phyloP scores from a whole-genome alignment of 2,888 invertebrate genomes.

The Amorpha juglandis region DNA sequence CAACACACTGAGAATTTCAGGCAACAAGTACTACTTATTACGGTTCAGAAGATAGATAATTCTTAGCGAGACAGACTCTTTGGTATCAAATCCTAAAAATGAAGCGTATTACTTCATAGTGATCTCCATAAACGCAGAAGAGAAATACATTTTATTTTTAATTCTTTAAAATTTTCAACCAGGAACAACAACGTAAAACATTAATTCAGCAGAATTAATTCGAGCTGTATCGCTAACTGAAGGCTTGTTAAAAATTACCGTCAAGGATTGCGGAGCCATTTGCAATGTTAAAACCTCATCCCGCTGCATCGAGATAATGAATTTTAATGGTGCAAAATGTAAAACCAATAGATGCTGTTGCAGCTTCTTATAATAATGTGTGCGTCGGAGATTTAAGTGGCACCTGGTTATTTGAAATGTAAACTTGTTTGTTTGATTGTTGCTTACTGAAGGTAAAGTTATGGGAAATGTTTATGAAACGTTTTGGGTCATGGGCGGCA shows the following conservation, averaged over 20 bases:
- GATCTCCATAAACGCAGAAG: too few species aligned
- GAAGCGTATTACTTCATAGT: too few species aligned
- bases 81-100: too few species aligned
- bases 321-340: constrained; percentile 85
- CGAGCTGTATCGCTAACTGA: constrained; percentile 65
- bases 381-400: constrained; percentile 60
- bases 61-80: too few species aligned
- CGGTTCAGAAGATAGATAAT: too few species aligned
- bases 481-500: neutral
- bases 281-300: constrained; percentile 76
- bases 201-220: constrained; percentile 57
- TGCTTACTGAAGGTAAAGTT: constrained; percentile 37
- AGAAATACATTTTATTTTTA: neutral
- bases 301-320: constrained; percentile 78
- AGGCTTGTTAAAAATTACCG: constrained; percentile 81
- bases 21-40: too few species aligned
- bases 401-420: constrained; percentile 48
- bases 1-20: too few species aligned
- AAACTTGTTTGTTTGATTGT: constrained; percentile 24
- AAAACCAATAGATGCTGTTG: constrained; percentile 64
- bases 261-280: constrained; percentile 76
- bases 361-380: constrained; percentile 38
- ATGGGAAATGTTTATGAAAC: constrained; percentile 18
- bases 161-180: neutral
- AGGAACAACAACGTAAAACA: neutral